phyloP scores from a whole-genome alignment of 2,113 vertebrate genomes.

The Xiphophorus hellerii region DNA sequence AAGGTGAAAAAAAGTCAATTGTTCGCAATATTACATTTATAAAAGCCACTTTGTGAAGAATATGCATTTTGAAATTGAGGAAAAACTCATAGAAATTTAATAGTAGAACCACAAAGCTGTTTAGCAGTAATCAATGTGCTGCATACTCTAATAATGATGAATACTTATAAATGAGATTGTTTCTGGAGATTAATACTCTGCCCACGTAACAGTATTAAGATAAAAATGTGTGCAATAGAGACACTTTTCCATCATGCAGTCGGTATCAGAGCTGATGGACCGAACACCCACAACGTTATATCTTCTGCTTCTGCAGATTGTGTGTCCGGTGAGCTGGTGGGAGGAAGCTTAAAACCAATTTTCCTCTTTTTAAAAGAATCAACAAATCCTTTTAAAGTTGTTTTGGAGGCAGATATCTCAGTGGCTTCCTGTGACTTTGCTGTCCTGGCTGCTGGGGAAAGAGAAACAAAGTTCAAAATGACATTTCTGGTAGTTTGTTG shows the following conservation, averaged over 20 bases:
- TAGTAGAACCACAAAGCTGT: background rate
- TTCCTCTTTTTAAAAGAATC: too few species aligned
- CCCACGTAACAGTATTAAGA: background rate
- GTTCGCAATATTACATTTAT: too few species aligned
- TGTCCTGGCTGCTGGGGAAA: too few species aligned
- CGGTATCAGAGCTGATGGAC: background rate
- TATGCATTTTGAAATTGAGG: background rate
- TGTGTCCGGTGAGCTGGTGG: conserved; percentile 12
- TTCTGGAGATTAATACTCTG: background rate
- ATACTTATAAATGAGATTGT: background rate
- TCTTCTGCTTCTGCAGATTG: conserved; percentile 10
- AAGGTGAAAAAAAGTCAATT: too few species aligned
- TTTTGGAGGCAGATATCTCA: too few species aligned
- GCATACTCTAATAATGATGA: background rate
- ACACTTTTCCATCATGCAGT: background rate
- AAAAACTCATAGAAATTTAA: background rate
- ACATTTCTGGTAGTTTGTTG: background rate
- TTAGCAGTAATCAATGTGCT: background rate
- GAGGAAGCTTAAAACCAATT: conserved; percentile 6
- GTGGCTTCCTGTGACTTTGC: too few species aligned
- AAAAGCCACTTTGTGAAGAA: background rate
- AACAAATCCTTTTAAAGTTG: too few species aligned
- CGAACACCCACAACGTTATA: conserved; percentile 16
- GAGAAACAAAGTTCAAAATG: too few species aligned
- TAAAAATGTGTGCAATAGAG: background rate